Percentiles rank a stretch among this genome's conserved stretches.
Conservation (phyloP, 2,113 vertebrate species). For the Carettochelys insculpta region DNA sequence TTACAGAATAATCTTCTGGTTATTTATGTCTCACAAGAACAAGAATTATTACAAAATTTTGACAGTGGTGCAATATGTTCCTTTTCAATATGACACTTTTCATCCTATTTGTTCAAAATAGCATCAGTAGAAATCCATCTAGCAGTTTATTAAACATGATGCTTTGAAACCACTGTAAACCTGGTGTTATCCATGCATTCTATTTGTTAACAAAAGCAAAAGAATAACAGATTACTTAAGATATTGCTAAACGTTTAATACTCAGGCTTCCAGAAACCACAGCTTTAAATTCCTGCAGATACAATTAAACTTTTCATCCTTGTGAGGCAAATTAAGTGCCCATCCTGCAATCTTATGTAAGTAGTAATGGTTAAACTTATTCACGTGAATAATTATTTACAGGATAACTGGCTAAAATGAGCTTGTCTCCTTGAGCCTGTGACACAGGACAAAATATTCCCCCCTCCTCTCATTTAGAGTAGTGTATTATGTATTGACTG, state of each 20-base stretch:
- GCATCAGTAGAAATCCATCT: not conserved
- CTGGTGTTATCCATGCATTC: not conserved
- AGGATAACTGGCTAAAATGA: not conserved
- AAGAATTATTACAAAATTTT: not conserved
- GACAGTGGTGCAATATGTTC: not conserved
- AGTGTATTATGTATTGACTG: not conserved
- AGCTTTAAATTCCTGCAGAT: not conserved
- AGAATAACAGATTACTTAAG: not conserved
- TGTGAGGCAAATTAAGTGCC: not conserved
- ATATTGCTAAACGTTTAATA: not conserved
- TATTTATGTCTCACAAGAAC: not conserved
- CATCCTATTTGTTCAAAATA: conserved; percentile 15
- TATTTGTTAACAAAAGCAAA: not conserved
- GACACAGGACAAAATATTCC: not conserved
- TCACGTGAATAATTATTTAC: not conserved
- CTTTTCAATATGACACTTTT: not conserved
- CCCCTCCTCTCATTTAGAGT: not conserved
- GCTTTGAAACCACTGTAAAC: not conserved
- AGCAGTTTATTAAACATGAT: not conserved
- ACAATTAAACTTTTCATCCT: not conserved
- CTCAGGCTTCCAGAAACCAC: not conserved
- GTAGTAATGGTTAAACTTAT: not conserved
- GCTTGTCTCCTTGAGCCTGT: not conserved
- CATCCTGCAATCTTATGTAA: not conserved
- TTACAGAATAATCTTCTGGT: not conserved